Base-by-base conservation (phyloP, 2,888 invertebrate genomes). In the Eudasyphora cyanicolor region DNA sequence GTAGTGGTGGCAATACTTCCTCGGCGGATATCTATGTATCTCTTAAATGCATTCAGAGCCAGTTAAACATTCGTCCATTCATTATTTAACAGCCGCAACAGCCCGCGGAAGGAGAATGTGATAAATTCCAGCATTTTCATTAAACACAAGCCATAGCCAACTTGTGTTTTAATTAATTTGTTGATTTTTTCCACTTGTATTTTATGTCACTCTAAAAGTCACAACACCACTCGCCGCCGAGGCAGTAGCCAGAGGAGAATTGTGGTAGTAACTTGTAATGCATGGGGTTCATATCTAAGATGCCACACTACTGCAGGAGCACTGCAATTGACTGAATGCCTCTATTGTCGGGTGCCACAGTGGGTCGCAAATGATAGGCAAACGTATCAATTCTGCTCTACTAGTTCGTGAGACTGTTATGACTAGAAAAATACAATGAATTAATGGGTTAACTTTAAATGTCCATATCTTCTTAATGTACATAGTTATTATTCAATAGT, bases 91-190 rank as follows among this genome's bases (percentile, higher is more conserved):
- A 60, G 60, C 49, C 19, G 19, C 49, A 49, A 49, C 17, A 14
- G 60, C 27, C n/a, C n/a, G n/a, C n/a, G n/a, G n/a, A n/a, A n/a
- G n/a, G n/a, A n/a, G n/a, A n/a, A 29, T 60, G 32, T 17, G 62
- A 70, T 69, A 38, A 69, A 69, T 69, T 73, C 35, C 71, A 75
- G 12, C 75, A 71, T 76, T 79, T 82, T 69, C 35, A 82, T 82
- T 57, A 73, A 76, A n/a, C 71, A 60, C 51, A 17, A 45, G 29
- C 38, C 7, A n/a, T n/a, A 74, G 49, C 19, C 29, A 19, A 60
- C 77, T 82, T 32, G 64, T 71, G 74, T 70, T 42, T 75, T 81
- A 84, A 81, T 84, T 84, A 81, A 84, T 84, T 78, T 81, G 83
- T 84, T 83, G 64, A 78, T 75, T 78, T 80, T 80, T 70, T 62